These are phyloP conservation scores for Bradynema listronoti DNA, from an alignment of 1,140 invertebrate genomes.

Conservation along the genomic window DNA sequence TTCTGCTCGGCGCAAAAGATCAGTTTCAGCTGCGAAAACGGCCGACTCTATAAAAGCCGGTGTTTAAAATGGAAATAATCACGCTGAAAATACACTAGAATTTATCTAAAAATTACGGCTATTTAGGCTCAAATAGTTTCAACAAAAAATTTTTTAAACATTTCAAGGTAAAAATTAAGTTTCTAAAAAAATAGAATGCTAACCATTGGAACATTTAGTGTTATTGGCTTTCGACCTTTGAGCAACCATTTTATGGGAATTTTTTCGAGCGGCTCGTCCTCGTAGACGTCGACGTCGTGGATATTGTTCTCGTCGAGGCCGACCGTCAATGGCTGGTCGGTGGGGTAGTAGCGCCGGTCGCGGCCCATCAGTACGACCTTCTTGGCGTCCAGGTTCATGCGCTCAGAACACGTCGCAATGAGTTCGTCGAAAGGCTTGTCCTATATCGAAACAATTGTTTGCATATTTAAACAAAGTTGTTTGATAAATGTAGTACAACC, in stretches of 20 bases:
- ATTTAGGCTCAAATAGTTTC: background rate
- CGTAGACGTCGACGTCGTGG: slow-evolving; percentile 18
- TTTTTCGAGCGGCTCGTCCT: slow-evolving; percentile 14
- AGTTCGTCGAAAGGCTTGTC: background rate
- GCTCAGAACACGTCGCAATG: background rate
- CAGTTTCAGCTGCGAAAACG: slow-evolving; percentile 14
- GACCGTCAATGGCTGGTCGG: slow-evolving; percentile 4
- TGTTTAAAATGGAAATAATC: too few relatives aligned
- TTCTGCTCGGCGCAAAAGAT: slow-evolving; percentile 20
- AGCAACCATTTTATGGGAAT: slow-evolving; percentile 16
- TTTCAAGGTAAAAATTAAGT: background rate
- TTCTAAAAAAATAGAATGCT: slow-evolving; percentile 4
- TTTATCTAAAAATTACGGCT: too few relatives aligned
- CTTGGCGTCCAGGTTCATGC: background rate
- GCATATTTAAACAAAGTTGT: too few relatives aligned
- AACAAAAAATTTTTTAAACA: background rate
- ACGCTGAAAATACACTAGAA: too few relatives aligned
- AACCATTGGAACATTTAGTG: slow-evolving; percentile 13
- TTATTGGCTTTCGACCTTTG: slow-evolving; percentile 18
- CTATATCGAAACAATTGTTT: too few relatives aligned
- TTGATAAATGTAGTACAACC: too few relatives aligned
- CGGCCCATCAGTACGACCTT: slow-evolving; percentile 2
- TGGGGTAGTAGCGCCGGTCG: background rate
- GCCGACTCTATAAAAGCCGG: slow-evolving; percentile 8
- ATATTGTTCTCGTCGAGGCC: background rate